These are phyloP conservation scores for Telmatochromis sp. DNA, from an alignment of 2,113 vertebrate genomes.

Conservation along the genomic window DNA sequence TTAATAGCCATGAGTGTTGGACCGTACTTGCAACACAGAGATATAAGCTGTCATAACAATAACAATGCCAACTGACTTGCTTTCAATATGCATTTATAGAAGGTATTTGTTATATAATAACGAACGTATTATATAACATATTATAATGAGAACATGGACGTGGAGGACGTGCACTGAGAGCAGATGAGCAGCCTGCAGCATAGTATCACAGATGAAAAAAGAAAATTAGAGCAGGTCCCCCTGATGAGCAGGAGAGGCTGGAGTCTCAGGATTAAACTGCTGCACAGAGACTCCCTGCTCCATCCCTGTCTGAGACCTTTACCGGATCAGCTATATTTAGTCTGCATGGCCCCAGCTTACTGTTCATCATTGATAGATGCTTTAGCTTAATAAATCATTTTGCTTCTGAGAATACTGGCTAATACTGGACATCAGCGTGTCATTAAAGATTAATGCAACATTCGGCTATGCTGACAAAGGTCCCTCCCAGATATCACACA, in stretches of 20 bases:
- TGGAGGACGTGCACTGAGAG: neutral
- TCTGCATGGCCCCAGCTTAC: neutral
- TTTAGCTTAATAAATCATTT: constrained; percentile 27
- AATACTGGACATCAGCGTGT: constrained; percentile 27
- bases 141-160: neutral
- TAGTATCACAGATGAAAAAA: neutral
- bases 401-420: constrained; percentile 11
- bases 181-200: neutral
- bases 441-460: constrained; percentile 6
- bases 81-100: neutral
- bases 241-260: neutral
- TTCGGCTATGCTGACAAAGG: neutral
- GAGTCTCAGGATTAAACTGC: constrained; percentile 34
- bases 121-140: neutral
- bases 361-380: constrained; percentile 26
- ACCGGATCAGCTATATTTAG: constrained; percentile 58
- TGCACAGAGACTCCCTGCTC: constrained; percentile 9
- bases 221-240: neutral
- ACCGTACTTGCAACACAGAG: neutral
- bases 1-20: neutral
- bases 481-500: neutral
- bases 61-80: neutral
- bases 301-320: constrained; percentile 42
- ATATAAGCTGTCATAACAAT: neutral
- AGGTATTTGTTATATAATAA: neutral